Conservation (phyloP, 2,888 invertebrate genomes). For the Glyphotaelius pellucidus region DNA sequence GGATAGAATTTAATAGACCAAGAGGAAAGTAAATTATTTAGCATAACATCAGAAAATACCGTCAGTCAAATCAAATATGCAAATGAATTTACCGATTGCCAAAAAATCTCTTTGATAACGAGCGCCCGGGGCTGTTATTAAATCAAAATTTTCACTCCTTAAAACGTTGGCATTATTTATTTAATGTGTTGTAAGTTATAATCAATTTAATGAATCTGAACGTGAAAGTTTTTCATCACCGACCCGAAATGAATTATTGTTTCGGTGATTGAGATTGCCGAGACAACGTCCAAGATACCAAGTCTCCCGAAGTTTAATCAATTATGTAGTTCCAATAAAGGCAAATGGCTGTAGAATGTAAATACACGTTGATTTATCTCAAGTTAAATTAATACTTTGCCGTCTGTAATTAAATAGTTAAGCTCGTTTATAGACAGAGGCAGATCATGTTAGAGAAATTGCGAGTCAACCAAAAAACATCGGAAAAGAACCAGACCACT, state of each 20-base stretch:
- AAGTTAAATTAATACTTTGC: constrained; percentile 57
- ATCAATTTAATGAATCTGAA: background rate
- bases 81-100: background rate
- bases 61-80: background rate
- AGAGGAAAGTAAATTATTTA: background rate
- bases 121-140: background rate
- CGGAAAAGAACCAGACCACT: background rate
- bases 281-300: background rate
- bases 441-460: background rate
- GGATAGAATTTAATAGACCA: background rate
- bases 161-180: background rate
- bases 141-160: constrained; percentile 5
- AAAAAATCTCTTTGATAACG: background rate
- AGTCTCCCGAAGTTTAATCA: constrained; percentile 28
- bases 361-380: constrained; percentile 57
- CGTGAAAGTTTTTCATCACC: constrained; percentile 7
- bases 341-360: constrained; percentile 52
- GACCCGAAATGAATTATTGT: background rate
- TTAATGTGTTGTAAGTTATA: background rate
- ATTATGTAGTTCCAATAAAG: constrained; percentile 20
- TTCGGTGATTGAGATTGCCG: background rate
- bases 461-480: background rate
- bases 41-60: background rate
- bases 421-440: constrained; percentile 19
- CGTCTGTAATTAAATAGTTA: constrained; percentile 61